A percentile compares a stretch with the other conserved stretches of the same genome.
These are phyloP conservation scores for Brenthis ino DNA, from an alignment of 2,888 invertebrate genomes.

Conservation along the genomic window DNA sequence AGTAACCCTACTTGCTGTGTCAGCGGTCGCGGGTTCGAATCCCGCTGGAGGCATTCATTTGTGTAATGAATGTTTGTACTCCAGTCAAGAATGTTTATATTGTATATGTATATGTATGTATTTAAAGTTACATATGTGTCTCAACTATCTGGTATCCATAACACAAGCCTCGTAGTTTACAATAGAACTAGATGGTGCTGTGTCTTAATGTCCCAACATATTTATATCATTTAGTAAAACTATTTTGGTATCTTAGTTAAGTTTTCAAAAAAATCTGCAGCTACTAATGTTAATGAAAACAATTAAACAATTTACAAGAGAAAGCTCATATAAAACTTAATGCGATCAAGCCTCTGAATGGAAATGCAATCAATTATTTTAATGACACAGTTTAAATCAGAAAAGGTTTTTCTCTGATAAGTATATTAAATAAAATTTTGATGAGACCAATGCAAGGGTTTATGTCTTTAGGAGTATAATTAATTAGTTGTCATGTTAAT, in stretches of 20 bases:
- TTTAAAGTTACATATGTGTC: no score
- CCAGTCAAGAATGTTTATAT: no score
- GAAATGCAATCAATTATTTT: constrained; percentile 39
- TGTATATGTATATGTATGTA: no score
- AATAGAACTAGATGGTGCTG: no score
- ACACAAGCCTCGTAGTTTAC: no score
- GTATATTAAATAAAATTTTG: constrained; percentile 33
- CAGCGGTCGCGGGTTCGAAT: no score
- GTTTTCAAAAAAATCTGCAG: background rate
- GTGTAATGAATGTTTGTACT: no score
- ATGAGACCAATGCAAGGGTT: constrained; percentile 19
- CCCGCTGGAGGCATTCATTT: no score
- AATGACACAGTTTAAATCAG: constrained; percentile 35
- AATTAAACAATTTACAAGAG: constrained; percentile 9
- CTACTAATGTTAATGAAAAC: background rate
- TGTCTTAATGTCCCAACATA: no score
- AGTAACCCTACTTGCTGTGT: no score
- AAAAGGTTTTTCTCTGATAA: constrained; percentile 30
- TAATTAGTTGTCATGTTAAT: constrained; percentile 25
- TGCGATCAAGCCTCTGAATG: constrained; percentile 32
- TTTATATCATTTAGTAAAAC: no score
- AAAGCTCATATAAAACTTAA: constrained; percentile 33
- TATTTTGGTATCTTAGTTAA: background rate
- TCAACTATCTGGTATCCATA: no score
- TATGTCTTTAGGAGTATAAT: constrained; percentile 7